phyloP scores from a whole-genome alignment of 2,113 vertebrate species.

The Anas platyrhynchos region DNA sequence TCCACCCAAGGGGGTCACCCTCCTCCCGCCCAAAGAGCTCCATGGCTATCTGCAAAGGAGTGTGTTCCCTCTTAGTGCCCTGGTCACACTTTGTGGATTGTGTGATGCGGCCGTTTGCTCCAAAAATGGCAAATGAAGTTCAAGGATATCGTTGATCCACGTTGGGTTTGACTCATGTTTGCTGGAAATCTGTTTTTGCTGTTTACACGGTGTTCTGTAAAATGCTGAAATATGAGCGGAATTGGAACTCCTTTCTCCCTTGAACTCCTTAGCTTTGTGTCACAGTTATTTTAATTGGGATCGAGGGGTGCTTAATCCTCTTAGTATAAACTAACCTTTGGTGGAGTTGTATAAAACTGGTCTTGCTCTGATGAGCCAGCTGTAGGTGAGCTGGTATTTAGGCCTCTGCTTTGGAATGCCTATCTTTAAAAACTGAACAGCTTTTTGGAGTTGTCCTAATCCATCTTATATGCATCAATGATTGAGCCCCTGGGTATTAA shows the following conservation, averaged over 20 bases:
- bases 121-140: neutral
- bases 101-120: neutral
- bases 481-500: slow-evolving; percentile 45
- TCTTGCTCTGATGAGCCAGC: neutral
- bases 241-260: slow-evolving; percentile 16
- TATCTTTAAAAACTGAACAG: slow-evolving; percentile 29
- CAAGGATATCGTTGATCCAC: neutral
- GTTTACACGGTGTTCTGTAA: neutral
- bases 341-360: neutral
- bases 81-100: neutral
- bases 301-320: neutral
- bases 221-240: neutral
- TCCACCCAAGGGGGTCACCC: neutral
- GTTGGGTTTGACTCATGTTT: neutral
- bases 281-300: neutral
- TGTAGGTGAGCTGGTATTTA: neutral
- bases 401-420: slow-evolving; percentile 3
- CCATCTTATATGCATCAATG: slow-evolving; percentile 12
- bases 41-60: neutral
- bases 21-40: neutral
- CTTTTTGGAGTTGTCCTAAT: slow-evolving; percentile 47
- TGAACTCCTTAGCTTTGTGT: neutral
- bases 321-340: neutral
- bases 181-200: neutral
- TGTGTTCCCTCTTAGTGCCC: neutral